Conservation (phyloP, 2,888 invertebrate species). For the Idaea dimidiata region DNA sequence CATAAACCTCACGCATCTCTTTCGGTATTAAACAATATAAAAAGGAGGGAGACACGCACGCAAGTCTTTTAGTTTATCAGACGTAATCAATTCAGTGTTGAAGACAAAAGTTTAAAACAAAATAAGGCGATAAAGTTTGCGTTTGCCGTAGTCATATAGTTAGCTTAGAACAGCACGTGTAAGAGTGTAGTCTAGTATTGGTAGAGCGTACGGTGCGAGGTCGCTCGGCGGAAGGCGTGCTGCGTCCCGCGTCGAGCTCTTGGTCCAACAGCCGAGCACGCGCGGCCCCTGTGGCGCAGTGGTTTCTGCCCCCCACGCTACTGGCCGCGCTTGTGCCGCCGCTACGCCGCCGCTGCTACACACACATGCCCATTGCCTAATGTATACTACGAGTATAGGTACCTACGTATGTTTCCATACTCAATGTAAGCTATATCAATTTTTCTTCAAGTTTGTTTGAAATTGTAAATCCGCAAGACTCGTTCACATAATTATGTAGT, state of each 20-base stretch:
- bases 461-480: too few species aligned
- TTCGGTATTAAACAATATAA: neutral
- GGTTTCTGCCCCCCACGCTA: constrained; percentile 28
- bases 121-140: constrained; percentile 3
- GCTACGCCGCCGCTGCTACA: constrained; percentile 42
- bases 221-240: constrained; percentile 72
- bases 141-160: constrained; percentile 2
- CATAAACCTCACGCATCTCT: neutral
- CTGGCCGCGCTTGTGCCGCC: constrained; percentile 30
- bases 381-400: constrained; percentile 9
- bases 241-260: constrained; percentile 75
- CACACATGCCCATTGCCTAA: constrained; percentile 36
- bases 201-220: constrained; percentile 44
- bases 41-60: neutral
- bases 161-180: constrained; percentile 10
- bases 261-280: constrained; percentile 73
- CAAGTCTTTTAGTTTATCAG: too few species aligned
- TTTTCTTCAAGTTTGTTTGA: too few species aligned
- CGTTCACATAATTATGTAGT: too few species aligned
- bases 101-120: neutral
- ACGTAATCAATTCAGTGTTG: too few species aligned
- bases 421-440: neutral
- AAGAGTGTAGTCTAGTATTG: constrained; percentile 9
- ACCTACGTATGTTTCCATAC: neutral
- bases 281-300: constrained; percentile 43